phyloP scores from a whole-genome alignment of 2,113 vertebrate genomes.

The Lasiurus cinereus region DNA sequence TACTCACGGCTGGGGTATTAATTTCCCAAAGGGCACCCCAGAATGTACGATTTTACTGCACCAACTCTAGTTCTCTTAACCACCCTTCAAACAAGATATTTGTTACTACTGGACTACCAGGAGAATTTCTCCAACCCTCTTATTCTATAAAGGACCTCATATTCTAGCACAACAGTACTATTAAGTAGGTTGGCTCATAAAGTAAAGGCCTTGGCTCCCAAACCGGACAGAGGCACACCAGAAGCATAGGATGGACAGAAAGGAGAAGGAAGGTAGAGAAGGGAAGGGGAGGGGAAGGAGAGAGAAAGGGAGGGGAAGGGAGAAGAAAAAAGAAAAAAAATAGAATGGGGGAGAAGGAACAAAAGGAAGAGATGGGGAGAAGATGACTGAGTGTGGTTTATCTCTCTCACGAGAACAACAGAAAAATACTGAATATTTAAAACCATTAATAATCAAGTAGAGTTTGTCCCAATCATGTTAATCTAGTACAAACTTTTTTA shows the following conservation, averaged over 20 bases:
- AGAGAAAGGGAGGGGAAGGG: background rate
- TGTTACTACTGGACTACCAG: background rate
- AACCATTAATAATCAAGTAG: background rate
- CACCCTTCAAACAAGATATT: background rate
- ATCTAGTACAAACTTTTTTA: background rate
- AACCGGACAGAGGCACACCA: background rate
- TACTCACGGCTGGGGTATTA: background rate
- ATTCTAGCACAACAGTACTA: background rate
- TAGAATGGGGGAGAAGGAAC: background rate
- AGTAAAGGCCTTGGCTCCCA: background rate
- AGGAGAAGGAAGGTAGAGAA: accelerated
- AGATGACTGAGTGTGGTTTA: background rate
- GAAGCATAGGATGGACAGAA: background rate
- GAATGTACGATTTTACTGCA: background rate
- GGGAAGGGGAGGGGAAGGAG: background rate
- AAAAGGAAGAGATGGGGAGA: background rate
- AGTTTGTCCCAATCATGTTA: background rate
- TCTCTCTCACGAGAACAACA: background rate
- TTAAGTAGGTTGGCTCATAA: background rate
- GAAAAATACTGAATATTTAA: background rate
- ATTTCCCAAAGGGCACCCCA: background rate
- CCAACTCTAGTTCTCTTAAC: background rate
- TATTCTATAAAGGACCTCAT: background rate
- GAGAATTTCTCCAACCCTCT: background rate
- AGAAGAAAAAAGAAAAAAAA: background rate